phyloP scores from a whole-genome alignment of 2,797 vertebrate genomes.

The Cossypha niveicapilla region DNA sequence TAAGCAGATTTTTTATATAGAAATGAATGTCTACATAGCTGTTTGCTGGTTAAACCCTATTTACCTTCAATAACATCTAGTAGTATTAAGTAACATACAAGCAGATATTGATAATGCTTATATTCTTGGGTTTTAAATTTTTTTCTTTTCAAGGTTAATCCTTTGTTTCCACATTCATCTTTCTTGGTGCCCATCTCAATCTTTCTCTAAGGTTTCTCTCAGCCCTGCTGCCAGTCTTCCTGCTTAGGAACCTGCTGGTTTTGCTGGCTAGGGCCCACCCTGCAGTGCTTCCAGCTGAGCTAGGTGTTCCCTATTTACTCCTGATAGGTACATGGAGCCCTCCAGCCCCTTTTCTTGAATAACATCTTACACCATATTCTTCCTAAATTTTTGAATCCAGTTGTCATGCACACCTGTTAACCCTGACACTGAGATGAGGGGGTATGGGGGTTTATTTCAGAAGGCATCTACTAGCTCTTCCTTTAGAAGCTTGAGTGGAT shows the following conservation, averaged over 20 bases:
- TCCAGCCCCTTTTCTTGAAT: neutral
- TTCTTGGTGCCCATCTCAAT: rapidly evolving
- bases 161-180: neutral
- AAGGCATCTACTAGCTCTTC: neutral
- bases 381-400: neutral
- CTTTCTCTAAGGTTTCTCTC: neutral
- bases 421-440: neutral
- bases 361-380: neutral
- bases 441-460: neutral
- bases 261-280: neutral
- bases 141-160: neutral
- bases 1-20: conserved; percentile 8
- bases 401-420: neutral
- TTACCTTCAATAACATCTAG: neutral
- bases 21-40: neutral
- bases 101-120: neutral
- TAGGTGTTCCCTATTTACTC: neutral
- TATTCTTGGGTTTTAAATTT: neutral
- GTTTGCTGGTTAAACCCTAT: neutral
- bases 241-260: neutral
- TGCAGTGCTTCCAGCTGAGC: neutral
- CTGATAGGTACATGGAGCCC: neutral
- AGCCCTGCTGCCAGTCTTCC: rapidly evolving
- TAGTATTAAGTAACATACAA: neutral
- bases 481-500: neutral